Evolutionary conservation across 2,113 vertebrate species (phyloP), one percentile per base, ranked within the genome.

Genomic region (Rhadina sibilatrix): DNA sequence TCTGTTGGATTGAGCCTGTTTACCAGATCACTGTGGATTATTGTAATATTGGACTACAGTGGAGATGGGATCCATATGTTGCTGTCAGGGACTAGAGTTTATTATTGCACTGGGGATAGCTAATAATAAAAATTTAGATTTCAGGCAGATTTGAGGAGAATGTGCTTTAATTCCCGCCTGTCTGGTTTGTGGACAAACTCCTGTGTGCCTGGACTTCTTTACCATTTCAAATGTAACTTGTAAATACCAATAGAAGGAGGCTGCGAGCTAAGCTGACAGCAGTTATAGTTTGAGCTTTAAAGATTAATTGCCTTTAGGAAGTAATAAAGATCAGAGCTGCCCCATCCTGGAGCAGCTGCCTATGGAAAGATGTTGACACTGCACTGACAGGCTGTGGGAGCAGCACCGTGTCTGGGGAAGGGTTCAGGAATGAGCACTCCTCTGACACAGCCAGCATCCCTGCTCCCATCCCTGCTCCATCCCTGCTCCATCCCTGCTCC

Each of bases 281-380:
- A 52, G 63, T 77, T 83, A 37, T 5, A 63, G 74, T 69, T 89
- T 12, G 40, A 72, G 81, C 79, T 80, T 80, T 90, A 61, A 28
- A 91, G 89, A 79, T 76, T 44, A 92, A 60, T 47, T 54, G 80
- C 88, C 84, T 86, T 65, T 47, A 44, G 90, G 93, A 92, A 63
- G 63, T 4, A 42, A 70, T 74, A 70, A 75, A 70, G 90, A 53
- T 15, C 35, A 18, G 75, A 66, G 81, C 93, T 90, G 78, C 87
- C 57, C 20, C 0, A 21, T 78, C 54, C 72, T 11, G 8, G 6
- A 8, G 66, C 65, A 53, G 6, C 12, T 22, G 79, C 59, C 88
- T 15, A 1, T 9, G 79, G 31, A 46, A 40, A 57, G 66, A 6
- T 5, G 54, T 37, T 69, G 90, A 10, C 40, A 23, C 27, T 28